Conservation (phyloP, 1,140 invertebrate genomes). For the Ostrea denselamellosa region DNA sequence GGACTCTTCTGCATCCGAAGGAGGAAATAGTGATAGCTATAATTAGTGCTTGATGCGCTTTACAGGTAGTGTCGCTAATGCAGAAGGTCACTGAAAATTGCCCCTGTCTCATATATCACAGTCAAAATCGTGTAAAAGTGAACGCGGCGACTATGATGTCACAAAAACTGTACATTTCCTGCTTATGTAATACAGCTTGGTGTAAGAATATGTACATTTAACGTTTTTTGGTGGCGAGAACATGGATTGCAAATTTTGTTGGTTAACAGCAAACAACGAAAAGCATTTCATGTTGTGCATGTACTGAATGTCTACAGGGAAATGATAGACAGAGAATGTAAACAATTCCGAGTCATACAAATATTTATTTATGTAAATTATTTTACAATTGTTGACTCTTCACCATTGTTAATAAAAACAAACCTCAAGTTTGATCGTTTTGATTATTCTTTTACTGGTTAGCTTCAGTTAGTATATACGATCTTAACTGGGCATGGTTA, state of each 20-base stretch:
- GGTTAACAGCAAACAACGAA: neutral
- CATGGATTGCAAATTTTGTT: neutral
- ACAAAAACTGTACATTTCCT: neutral
- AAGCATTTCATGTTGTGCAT: neutral
- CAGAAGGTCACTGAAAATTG: conserved; percentile 4
- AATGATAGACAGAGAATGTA: neutral
- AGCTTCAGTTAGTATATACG: neutral
- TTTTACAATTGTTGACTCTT: conserved; percentile 9
- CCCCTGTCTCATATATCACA: conserved; percentile 28
- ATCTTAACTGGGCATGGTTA: neutral
- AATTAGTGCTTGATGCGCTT: conserved; percentile 10
- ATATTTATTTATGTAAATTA: neutral
- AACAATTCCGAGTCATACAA: neutral
- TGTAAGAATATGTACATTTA: neutral
- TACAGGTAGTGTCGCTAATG: conserved; percentile 24
- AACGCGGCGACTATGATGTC: neutral
- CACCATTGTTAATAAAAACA: neutral
- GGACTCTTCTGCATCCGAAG: conserved; percentile 15
- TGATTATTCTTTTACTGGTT: neutral
- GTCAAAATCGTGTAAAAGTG: neutral
- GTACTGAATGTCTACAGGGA: neutral
- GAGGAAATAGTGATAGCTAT: conserved; percentile 4
- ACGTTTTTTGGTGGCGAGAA: neutral
- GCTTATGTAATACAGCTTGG: conserved; percentile 32
- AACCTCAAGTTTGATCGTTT: neutral